Evolutionary conservation across 2,888 invertebrate species (phyloP).

Genomic region (Coecobrya sp.): DNA sequence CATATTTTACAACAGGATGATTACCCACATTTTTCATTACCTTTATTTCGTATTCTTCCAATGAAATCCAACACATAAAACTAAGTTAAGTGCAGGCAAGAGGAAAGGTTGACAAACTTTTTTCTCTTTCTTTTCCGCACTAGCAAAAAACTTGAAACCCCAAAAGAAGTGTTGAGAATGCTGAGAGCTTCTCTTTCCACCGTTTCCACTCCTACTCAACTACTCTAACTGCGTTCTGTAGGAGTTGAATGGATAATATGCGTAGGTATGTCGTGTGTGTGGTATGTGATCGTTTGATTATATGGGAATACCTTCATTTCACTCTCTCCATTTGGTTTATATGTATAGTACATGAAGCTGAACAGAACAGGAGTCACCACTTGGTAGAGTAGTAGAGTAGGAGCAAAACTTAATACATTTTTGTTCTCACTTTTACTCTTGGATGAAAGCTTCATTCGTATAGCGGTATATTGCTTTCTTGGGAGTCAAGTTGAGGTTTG

Average conservation of each 20-base stretch:
- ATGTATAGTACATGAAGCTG: conserved; percentile 61
- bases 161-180: conserved; percentile 60
- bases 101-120: conserved; percentile 75
- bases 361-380: conserved; percentile 70
- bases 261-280: conserved; percentile 14
- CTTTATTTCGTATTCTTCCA: conserved; percentile 68
- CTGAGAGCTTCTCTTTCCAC: conserved; percentile 36
- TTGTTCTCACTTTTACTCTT: conserved; percentile 56
- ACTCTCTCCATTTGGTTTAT: conserved; percentile 17
- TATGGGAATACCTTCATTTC: conserved; percentile 30
- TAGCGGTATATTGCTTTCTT: conserved; percentile 73
- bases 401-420: conserved; percentile 60
- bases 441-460: conserved; percentile 71
- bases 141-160: conserved; percentile 19
- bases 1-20: conserved; percentile 74
- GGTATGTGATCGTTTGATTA: background rate
- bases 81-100: conserved; percentile 67
- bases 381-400: conserved; percentile 9
- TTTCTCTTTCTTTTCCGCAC: conserved; percentile 40
- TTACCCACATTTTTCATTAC: conserved; percentile 79
- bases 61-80: conserved; percentile 61
- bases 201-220: conserved; percentile 48
- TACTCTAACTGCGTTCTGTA: conserved; percentile 2
- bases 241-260: background rate
- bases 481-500: conserved; percentile 78